Percentiles rank a stretch among this genome's conserved stretches.
Evolutionary conservation across 2,113 vertebrate species (phyloP).

Genomic region (Todiramphus chloris): DNA sequence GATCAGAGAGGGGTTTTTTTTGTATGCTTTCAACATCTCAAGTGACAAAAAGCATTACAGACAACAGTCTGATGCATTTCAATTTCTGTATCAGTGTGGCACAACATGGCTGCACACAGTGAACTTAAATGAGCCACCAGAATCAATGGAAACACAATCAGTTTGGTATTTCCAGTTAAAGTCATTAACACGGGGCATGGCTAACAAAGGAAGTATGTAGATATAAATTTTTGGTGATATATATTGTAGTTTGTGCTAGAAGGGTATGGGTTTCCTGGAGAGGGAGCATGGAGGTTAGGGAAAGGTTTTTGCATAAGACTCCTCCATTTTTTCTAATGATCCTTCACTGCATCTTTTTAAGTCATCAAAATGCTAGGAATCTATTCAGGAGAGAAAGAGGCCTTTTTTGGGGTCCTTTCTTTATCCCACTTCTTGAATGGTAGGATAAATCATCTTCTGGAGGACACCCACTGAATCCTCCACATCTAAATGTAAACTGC

Average conservation of each 20-base stretch:
- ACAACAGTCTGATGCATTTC: neutral
- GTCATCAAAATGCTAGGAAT: neutral
- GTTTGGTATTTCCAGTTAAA: neutral
- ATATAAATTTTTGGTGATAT: neutral
- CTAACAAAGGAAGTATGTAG: neutral
- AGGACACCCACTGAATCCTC: neutral
- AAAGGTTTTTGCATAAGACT: neutral
- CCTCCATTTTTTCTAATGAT: neutral
- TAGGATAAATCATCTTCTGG: neutral
- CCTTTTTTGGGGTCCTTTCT: neutral
- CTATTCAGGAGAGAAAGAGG: neutral
- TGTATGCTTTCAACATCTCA: neutral
- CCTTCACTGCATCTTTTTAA: neutral
- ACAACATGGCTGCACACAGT: neutral
- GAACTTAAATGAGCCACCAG: neutral
- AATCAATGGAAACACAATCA: neutral
- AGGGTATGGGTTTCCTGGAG: neutral
- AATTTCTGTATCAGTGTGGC: neutral
- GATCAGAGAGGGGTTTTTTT: neutral
- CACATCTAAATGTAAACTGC: neutral
- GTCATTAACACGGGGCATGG: neutral
- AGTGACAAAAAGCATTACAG: neutral
- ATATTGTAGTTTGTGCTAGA: neutral
- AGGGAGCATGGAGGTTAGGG: neutral
- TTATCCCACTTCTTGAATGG: neutral